Evolutionary conservation across 2,888 invertebrate species (phyloP), one percentile per base, ranked within the genome.

Genomic region (Spodoptera picta): DNA sequence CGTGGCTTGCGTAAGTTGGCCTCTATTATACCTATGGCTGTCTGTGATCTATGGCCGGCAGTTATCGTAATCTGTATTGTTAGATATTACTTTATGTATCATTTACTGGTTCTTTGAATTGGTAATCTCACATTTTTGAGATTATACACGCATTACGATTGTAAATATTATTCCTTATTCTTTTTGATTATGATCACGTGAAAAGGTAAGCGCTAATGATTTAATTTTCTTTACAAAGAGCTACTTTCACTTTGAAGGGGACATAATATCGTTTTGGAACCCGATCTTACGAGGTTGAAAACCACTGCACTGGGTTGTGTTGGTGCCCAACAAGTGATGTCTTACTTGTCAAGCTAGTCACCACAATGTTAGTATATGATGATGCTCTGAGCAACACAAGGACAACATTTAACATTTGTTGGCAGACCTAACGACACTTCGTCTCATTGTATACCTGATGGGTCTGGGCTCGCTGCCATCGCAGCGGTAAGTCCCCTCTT

Each of bases 401-500:
- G 27, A 27, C 3, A 27, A 27, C 36, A 36, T 7, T 6, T 36
- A 36, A 36, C 36, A 24, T 31, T 49, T 60, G 4, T 10, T 44
- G 1, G 6, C 84, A 94, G 94, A 90, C 24, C 58, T 89, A 43
- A 42, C 79, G 0, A 82, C 82, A 0, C 54, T 91, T 0, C 92
- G 95, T 0, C 76, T 95, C 65, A 61, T 95, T 0, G 61, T 95
- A 14, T 96, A 95, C n/a, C n/a, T n/a, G n/a, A n/a, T n/a, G n/a
- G n/a, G n/a, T n/a, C n/a, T n/a, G n/a, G n/a, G n/a, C n/a, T n/a
- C n/a, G n/a, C n/a, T n/a, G n/a, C n/a, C n/a, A n/a, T n/a, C n/a
- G n/a, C n/a, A n/a, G n/a, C n/a, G n/a, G n/a, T n/a, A n/a, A n/a
- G n/a, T n/a, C n/a, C n/a, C n/a, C n/a, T n/a, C n/a, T n/a, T n/a